Evolutionary conservation across 1,140 invertebrate genomes (phyloP), one percentile per base, ranked within the genome.

Genomic region (Lucilia cuprina): DNA sequence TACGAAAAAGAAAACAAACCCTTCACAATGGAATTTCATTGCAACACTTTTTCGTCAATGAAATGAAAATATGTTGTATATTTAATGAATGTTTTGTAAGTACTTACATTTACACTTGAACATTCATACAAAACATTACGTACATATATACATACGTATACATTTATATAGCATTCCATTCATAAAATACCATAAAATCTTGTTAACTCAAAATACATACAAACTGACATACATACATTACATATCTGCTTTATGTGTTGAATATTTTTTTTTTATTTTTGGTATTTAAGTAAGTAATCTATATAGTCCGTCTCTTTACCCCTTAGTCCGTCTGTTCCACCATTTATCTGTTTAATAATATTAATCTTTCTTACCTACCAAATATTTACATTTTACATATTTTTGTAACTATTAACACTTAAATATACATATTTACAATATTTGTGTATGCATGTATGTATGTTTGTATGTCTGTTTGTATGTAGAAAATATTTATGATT

Each of bases 1-100:
- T 30, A 30, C 25, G 3, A 30, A 30, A 41, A 25, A 14, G 17
- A 74, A 25, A 74, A n/a, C 17, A 77, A 19, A 77, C 74, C 74
- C 74, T 77, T 77, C 74, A 77, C 74, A 77, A 41, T 77, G 74
- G 74, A 77, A 77, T 77, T 77, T 41, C 34, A 41, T 77, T 77
- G 74, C 74, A 77, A 77, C 74, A 77, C 50, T 55, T 41, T 30
- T 55, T 55, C 50, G 50, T 77, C 74, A 55, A 55, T 55, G 50
- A 14, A 75, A 35, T 34, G 30, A 35, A 77, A 77, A 77, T 77
- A 77, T 77, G 34, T 10, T 41, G 41, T 41, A 41, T 7, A 41
- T 41, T 41, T 41, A 41, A 41, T 41, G 41, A 8, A 41, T 41
- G 41, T 41, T 41, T 41, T 41, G 41, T 41, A 41, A 41, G 41